Conservation (phyloP, 2,113 vertebrate species). For the Archilochus colubris region DNA sequence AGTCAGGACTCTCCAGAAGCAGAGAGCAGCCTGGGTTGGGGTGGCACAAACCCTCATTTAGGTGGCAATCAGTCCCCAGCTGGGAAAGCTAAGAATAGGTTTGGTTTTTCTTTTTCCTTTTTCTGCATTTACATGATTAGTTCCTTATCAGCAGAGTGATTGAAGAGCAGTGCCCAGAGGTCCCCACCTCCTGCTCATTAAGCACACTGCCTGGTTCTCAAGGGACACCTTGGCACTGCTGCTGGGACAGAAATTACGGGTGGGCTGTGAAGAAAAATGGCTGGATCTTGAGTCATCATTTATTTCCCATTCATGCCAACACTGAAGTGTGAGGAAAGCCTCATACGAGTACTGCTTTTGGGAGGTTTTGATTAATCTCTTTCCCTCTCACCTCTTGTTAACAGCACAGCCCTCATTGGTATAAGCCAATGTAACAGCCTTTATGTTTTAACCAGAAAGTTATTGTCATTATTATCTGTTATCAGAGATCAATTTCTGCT, state of each 20-base stretch:
- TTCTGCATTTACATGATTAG: constrained; percentile 59
- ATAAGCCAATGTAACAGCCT: background rate
- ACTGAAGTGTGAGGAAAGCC: background rate
- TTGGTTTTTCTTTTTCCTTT: background rate
- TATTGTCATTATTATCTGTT: background rate
- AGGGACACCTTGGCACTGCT: background rate
- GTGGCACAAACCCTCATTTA: background rate
- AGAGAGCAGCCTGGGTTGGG: background rate
- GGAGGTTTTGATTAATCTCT: constrained; percentile 30
- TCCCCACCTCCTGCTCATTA: constrained; percentile 62
- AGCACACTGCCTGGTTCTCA: background rate
- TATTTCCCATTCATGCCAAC: background rate
- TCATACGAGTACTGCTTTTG: background rate
- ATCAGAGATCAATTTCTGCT: background rate
- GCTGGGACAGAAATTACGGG: constrained; percentile 25
- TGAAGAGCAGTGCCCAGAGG: constrained; percentile 58
- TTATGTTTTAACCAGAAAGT: background rate
- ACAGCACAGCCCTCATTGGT: background rate
- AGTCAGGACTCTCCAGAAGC: background rate
- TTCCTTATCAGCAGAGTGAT: constrained; percentile 57
- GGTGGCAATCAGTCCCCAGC: constrained; percentile 17
- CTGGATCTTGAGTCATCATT: background rate
- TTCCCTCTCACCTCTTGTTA: background rate
- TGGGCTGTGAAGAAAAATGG: constrained; percentile 46
- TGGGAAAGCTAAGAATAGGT: background rate